Conservation (phyloP, 2,797 vertebrate genomes). For the Octomys mimax region DNA sequence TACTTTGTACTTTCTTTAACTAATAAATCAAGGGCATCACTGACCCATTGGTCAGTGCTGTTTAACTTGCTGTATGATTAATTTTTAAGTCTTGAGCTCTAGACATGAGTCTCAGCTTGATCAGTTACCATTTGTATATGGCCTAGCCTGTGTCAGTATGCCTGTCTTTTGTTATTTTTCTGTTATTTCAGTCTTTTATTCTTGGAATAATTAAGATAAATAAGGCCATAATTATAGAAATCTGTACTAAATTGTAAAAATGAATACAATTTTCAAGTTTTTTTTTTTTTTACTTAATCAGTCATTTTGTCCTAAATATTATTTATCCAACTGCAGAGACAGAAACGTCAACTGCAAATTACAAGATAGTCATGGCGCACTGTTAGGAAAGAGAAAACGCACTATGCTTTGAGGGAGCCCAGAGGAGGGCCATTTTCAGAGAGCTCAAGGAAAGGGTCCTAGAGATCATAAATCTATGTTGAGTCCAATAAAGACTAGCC, state of each 20-base stretch:
- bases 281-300: background rate
- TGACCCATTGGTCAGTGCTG: background rate
- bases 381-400: background rate
- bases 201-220: background rate
- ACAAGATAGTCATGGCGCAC: background rate
- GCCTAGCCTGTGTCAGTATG: too few species aligned
- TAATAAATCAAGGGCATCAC: background rate
- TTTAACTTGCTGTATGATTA: background rate
- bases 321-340: background rate
- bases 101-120: background rate
- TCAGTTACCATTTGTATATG: background rate
- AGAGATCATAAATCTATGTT: background rate
- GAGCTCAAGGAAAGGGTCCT: background rate
- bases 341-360: background rate
- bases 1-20: background rate
- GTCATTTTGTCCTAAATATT: background rate
- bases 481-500: background rate
- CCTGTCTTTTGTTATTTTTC: background rate
- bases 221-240: background rate
- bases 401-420: rapidly evolving
- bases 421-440: background rate
- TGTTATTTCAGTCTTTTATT: background rate
- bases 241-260: background rate
- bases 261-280: background rate
- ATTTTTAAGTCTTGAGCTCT: background rate